phyloP scores from a whole-genome alignment of 2,797 vertebrate species.

The Graptemys geographica region DNA sequence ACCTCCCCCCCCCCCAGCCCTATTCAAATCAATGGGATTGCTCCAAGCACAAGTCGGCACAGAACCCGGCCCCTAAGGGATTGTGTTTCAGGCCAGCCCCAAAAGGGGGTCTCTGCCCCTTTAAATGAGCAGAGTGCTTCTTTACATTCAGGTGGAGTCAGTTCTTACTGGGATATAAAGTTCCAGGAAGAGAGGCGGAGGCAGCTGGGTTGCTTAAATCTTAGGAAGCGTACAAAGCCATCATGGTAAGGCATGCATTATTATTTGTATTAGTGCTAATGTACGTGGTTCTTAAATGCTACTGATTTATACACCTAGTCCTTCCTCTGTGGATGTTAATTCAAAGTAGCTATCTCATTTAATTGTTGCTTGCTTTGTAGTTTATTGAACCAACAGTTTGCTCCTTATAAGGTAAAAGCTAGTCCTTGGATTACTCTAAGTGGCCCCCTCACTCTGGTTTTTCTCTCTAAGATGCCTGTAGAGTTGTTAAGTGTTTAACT shows the following conservation, averaged over 20 bases:
- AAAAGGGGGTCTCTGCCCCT: conserved; percentile 65
- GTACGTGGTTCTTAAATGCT: rapidly evolving
- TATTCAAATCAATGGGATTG: rapidly evolving
- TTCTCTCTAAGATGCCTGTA: background rate
- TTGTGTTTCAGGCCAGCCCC: background rate
- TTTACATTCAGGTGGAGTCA: conserved; percentile 66
- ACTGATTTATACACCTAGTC: rapidly evolving
- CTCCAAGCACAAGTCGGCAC: rapidly evolving
- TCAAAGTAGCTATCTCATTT: background rate
- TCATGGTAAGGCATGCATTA: conserved; percentile 60
- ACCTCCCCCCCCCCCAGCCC: rapidly evolving
- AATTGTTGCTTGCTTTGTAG: background rate
- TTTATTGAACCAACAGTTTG: conserved; percentile 5
- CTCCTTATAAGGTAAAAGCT: conserved; percentile 70
- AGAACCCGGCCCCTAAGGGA: background rate
- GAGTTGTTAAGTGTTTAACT: background rate
- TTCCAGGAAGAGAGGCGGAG: conserved; percentile 46
- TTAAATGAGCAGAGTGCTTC: conserved; percentile 52
- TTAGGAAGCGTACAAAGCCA: background rate
- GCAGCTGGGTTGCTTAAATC: conserved; percentile 44
- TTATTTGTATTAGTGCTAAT: background rate
- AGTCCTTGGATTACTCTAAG: background rate
- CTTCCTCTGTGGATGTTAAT: background rate
- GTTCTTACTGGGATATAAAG: conserved; percentile 66
- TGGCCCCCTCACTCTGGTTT: background rate